Evolutionary conservation across 1,140 invertebrate genomes (phyloP).

Genomic region (Dreissena polymorpha): DNA sequence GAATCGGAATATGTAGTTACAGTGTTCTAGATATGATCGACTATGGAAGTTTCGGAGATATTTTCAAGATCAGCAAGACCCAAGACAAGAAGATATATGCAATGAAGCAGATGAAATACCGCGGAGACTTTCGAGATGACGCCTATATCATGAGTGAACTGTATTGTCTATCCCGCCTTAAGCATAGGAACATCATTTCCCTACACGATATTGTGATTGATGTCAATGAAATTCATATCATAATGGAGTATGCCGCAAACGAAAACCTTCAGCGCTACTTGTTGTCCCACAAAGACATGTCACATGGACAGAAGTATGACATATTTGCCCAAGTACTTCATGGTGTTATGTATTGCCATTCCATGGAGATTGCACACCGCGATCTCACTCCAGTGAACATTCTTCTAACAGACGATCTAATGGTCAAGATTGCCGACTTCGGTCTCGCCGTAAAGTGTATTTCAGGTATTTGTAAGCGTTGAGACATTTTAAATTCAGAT

Average conservation of each 20-base stretch:
- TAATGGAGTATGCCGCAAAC: slow-evolving; percentile 65
- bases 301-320: slow-evolving; percentile 20
- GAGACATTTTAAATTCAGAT: too few species aligned
- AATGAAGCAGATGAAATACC: slow-evolving; percentile 60
- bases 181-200: slow-evolving; percentile 57
- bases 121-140: slow-evolving; percentile 55
- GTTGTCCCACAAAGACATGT: slow-evolving; percentile 14
- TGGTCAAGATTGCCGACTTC: slow-evolving; percentile 66
- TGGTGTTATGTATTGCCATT: slow-evolving; percentile 63
- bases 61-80: slow-evolving; percentile 53
- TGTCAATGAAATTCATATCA: slow-evolving; percentile 51
- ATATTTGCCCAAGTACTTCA: slow-evolving; percentile 58
- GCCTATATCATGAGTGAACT: slow-evolving; percentile 60
- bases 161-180: slow-evolving; percentile 55
- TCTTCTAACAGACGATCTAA: slow-evolving; percentile 49
- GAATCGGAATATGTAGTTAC: slow-evolving; percentile 36
- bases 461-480: too few species aligned
- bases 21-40: slow-evolving; percentile 54
- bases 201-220: slow-evolving; percentile 54
- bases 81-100: slow-evolving; percentile 27
- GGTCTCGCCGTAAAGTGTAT: slow-evolving; percentile 59
- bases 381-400: slow-evolving; percentile 69
- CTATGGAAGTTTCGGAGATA: slow-evolving; percentile 66
- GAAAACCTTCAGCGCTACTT: slow-evolving; percentile 61
- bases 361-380: slow-evolving; percentile 58